Evolutionary conservation across 2,888 invertebrate genomes (phyloP), one percentile per base, ranked within the genome.

Genomic region (Nasonia oneida): DNA sequence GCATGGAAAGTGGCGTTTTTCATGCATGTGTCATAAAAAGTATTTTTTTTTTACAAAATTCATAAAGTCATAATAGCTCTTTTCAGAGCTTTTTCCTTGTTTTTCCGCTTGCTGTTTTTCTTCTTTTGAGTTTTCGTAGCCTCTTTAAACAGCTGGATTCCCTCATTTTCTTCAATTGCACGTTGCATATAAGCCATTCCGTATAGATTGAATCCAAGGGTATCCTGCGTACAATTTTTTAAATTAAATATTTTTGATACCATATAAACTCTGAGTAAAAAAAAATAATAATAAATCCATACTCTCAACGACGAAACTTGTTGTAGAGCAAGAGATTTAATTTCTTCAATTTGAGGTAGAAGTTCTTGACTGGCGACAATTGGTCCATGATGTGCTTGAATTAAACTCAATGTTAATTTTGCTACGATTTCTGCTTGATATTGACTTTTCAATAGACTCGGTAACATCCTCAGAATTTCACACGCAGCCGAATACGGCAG

Each of bases 201-300:
- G 92, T 97, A 97, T 88, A 97, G 94, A 94, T 99, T 99, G 92
- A 96, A 97, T 5, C 98, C 98, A 75, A 98, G 95, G 90, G 96
- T 95, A 92, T 98, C 97, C 96, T 98, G 74, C 57, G 88, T 78
- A 37, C 42, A 78, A 80, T 39, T 15, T n/a, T 39, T 70, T 73
- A 6, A 29, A 29, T 29, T 29, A 29, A 29, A 29, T 29, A 37
- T 37, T 37, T 37, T 37, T 37, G 4, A 37, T 37, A 37, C 37
- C 37, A 37, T 37, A 4, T 37, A 4, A 23, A 23, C 23, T 37
- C 5, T 70, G 14, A 29, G 10, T 29, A 53, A n/a, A 3, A 61
- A 71, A 50, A 29, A 84, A n/a, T 79, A 57, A 70, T 82, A 64
- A 70, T 75, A 61, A 81, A 33, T 84, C 90, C 94, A 94, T 94